Evolutionary conservation across 2,113 vertebrate genomes (phyloP), one percentile per base, ranked within the genome.

Genomic region (Scomber japonicus): DNA sequence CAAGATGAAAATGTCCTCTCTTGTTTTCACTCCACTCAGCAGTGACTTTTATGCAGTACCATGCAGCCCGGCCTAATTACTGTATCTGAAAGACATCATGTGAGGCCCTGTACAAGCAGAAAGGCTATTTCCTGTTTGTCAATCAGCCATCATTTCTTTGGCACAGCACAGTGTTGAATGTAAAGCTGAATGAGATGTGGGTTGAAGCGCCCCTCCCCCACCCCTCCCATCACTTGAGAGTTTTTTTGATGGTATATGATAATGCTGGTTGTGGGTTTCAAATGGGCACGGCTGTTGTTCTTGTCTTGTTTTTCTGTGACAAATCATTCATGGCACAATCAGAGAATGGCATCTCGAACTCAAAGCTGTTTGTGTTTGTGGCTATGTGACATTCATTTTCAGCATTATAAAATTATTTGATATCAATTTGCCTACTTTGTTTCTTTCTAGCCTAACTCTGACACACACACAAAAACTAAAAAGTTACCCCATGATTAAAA

Each of bases 271-370:
- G 30, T 62, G 71, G 75, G 72, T 88, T 88, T 82, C 68, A 80
- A 15, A 77, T 30, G 50, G 83, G 61, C 87, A 82, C 50, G 64
- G 63, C 80, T 65, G 74, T 62, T 79, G 71, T 88, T 81, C 66
- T 79, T 84, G 54, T 71, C 35, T 53, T 57, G n/a, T 57, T 80
- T 89, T 87, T 85, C 66, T 80, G 85, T 89, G 87, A 91, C 80
- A 82, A 87, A 88, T 85, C 75, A 70, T 91, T 89, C 70, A 80
- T 79, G 82, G 89, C 91, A 91, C 88, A 91, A 75, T 88, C 82
- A 88, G 83, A 88, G 17, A 84, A 87, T 70, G 82, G 80, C 71
- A 75, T 89, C 87, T 88, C 54, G 60, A 27, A 79, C 85, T 89
- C 46, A 50, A 79, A 88, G 88, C 86, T 84, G 82, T 85, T 83